Conservation (phyloP, 2,797 vertebrate genomes). For the Epinephelus awoara region DNA sequence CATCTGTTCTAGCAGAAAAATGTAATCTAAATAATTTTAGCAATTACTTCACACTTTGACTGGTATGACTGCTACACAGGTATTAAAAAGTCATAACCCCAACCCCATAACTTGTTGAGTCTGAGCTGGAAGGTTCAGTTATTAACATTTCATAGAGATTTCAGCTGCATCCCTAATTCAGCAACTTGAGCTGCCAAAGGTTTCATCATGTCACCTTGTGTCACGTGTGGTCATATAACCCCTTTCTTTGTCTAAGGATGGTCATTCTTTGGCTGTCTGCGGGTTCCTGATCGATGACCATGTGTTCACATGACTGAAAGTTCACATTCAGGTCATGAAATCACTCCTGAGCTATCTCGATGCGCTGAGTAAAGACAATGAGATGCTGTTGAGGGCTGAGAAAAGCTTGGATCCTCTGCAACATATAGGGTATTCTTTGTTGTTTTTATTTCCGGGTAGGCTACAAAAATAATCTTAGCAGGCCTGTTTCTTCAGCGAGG, state of each 20-base stretch:
- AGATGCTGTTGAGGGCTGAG: not conserved
- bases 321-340: constrained; percentile 10
- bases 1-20: not conserved
- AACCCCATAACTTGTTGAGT: not conserved
- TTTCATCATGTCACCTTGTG: not conserved
- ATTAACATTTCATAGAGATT: constrained; percentile 5
- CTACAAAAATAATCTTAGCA: not conserved
- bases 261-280: not conserved
- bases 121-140: not conserved
- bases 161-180: not conserved
- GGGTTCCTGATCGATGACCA: not conserved
- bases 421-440: not conserved
- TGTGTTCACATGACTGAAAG: not conserved
- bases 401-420: not conserved
- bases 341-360: not conserved
- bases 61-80: rapidly evolving
- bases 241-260: not conserved
- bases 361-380: constrained; percentile 4
- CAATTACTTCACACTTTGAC: not conserved
- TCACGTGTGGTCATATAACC: not conserved
- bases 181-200: constrained; percentile 6
- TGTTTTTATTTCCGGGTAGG: not conserved
- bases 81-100: not conserved
- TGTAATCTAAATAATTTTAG: not conserved
- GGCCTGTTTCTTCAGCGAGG: not conserved